Percentiles rank a stretch among this genome's conserved stretches.
These are phyloP conservation scores for Enteromius viviparus DNA, from an alignment of 2,797 vertebrate genomes.

Conservation along the genomic window DNA sequence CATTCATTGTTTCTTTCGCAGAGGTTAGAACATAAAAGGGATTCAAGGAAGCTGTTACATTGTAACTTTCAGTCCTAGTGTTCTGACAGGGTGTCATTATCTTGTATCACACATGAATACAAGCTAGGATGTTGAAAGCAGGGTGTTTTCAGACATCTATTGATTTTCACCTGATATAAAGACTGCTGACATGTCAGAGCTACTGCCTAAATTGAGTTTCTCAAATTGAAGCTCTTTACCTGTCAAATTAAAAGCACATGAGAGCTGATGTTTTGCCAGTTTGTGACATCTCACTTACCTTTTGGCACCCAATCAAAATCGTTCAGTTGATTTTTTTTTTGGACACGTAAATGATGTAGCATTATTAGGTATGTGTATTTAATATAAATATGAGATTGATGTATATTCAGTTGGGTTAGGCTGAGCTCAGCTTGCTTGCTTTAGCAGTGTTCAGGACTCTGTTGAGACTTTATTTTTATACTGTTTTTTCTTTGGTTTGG, in stretches of 20 bases:
- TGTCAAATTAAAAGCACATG: slow-evolving; percentile 55
- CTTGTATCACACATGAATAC: slow-evolving; percentile 44
- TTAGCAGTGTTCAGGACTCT: slow-evolving; percentile 23
- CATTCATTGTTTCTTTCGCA: slow-evolving; percentile 10
- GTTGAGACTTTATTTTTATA: slow-evolving; percentile 22
- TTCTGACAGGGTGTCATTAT: slow-evolving; percentile 55
- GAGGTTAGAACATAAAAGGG: slow-evolving; percentile 37
- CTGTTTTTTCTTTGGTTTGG: background rate
- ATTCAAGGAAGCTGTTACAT: slow-evolving; percentile 40
- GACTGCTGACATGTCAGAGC: slow-evolving; percentile 52
- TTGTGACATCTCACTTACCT: slow-evolving; percentile 51
- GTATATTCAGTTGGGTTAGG: slow-evolving; percentile 42
- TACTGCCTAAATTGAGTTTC: slow-evolving; percentile 56
- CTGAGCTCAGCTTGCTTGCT: slow-evolving; percentile 3
- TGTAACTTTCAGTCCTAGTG: slow-evolving; percentile 44
- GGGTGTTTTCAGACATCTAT: slow-evolving; percentile 52
- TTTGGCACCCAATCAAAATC: slow-evolving; percentile 41
- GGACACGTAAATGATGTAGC: slow-evolving; percentile 48
- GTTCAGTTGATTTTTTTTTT: slow-evolving; percentile 47
- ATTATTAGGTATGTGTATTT: slow-evolving; percentile 45
- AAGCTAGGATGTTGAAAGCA: slow-evolving; percentile 38
- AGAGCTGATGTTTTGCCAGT: slow-evolving; percentile 39
- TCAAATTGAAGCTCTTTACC: slow-evolving; percentile 53
- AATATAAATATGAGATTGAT: slow-evolving; percentile 49
- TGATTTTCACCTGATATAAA: slow-evolving; percentile 61